Evolutionary conservation across 2,113 vertebrate genomes (phyloP).

Genomic region (Asarcornis scutulata): DNA sequence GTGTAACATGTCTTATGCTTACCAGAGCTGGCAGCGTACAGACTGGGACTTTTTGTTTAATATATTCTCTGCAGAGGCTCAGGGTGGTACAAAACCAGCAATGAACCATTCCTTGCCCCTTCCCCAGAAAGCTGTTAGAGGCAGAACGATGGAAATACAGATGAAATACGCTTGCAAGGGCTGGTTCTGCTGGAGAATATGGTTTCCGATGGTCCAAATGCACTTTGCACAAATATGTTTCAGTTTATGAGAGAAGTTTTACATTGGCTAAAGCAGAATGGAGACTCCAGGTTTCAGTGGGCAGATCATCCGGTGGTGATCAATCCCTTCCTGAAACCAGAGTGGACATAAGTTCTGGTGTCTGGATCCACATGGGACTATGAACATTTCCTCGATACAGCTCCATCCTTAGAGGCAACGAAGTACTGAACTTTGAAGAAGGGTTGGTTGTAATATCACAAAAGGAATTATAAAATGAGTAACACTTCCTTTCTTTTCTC

Average conservation of each 20-base stretch:
- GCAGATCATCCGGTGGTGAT: not conserved
- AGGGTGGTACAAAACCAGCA: not conserved
- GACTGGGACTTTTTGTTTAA: not conserved
- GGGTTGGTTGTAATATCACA: not conserved
- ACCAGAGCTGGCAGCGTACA: not conserved
- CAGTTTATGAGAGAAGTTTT: not conserved
- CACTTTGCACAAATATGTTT: not conserved
- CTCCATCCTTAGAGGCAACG: not conserved
- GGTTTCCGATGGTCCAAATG: not conserved
- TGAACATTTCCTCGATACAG: not conserved
- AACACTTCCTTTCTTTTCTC: constrained; percentile 38
- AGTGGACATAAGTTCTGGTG: not conserved
- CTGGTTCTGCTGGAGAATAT: not conserved
- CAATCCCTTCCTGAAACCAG: not conserved
- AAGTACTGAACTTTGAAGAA: not conserved
- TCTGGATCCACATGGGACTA: not conserved
- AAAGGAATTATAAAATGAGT: constrained; percentile 39
- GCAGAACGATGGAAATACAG: not conserved
- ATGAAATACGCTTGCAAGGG: not conserved
- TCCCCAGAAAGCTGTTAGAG: not conserved
- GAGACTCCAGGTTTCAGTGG: not conserved
- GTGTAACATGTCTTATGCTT: not conserved
- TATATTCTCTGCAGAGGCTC: not conserved
- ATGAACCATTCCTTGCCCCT: not conserved
- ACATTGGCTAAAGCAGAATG: not conserved